Percentiles rank a stretch among this genome's conserved stretches.
Evolutionary conservation across 2,888 invertebrate genomes (phyloP).

Genomic region (Mythimna albipuncta): DNA sequence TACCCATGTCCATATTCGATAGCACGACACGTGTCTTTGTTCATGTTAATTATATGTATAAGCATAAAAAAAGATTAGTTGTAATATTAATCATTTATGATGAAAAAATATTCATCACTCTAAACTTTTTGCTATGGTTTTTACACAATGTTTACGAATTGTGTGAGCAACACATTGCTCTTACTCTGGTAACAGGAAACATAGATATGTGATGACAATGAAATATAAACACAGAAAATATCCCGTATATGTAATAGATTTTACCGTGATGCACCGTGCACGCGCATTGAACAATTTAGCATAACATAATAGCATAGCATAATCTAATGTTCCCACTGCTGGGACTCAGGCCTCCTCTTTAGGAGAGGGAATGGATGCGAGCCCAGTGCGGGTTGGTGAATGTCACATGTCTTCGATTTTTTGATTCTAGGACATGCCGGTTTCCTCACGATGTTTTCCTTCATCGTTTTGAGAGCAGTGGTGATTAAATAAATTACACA

Average conservation of each 20-base stretch:
- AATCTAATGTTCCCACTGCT: no score
- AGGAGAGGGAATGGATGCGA: no score
- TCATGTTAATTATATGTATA: background rate
- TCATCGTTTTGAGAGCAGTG: no score
- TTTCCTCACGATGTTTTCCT: no score
- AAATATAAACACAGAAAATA: background rate
- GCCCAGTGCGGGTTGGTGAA: no score
- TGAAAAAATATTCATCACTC: conserved; percentile 30
- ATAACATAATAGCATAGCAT: background rate
- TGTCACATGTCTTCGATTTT: no score
- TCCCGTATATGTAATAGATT: background rate
- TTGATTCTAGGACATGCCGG: no score
- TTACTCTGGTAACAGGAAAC: conserved; percentile 17
- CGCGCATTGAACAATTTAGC: no score
- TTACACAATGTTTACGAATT: conserved; percentile 22
- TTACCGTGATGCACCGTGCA: no score
- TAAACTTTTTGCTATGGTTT: conserved; percentile 17
- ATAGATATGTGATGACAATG: background rate
- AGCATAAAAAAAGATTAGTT: conserved; percentile 5
- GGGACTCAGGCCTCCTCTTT: no score
- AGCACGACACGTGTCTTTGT: background rate
- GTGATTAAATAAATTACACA: no score
- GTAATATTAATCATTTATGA: conserved; percentile 22
- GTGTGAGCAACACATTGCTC: conserved; percentile 41
- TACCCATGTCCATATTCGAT: background rate